Conservation (phyloP, 1,140 invertebrate species). For the Platorchestia sp. region DNA sequence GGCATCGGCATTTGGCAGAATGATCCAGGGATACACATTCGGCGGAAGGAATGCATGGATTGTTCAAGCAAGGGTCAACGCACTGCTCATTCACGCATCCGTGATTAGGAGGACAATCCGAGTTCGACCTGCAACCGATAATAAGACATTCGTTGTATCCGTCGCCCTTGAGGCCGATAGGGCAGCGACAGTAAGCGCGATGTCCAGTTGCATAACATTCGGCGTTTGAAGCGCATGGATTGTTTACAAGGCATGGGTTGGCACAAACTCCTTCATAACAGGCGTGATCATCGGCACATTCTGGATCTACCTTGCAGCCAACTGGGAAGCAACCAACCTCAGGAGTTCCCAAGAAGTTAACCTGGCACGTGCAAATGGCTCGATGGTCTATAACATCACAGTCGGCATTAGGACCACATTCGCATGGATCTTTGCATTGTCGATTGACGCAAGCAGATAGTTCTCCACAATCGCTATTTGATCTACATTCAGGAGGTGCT, state of each 20-base stretch:
- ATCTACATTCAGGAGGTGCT: constrained; percentile 80
- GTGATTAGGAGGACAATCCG: constrained; percentile 87
- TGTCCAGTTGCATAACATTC: constrained; percentile 85
- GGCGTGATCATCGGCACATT: constrained; percentile 82
- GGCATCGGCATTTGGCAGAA: constrained; percentile 85
- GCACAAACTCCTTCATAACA: constrained; percentile 88
- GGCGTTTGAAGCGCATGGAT: constrained; percentile 85
- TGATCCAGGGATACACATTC: constrained; percentile 87
- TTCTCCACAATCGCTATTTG: constrained; percentile 82
- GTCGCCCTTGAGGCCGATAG: constrained; percentile 85
- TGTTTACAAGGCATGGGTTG: constrained; percentile 83
- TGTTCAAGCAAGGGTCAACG: constrained; percentile 85
- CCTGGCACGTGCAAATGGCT: constrained; percentile 86
- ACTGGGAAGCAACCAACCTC: constrained; percentile 82
- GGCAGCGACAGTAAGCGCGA: constrained; percentile 83
- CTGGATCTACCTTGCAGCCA: constrained; percentile 83
- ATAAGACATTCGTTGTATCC: constrained; percentile 81
- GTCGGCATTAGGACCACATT: constrained; percentile 86
- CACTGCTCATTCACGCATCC: constrained; percentile 89
- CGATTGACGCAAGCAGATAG: constrained; percentile 87
- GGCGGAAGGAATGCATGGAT: constrained; percentile 82
- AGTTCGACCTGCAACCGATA: constrained; percentile 89
- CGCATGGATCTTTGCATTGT: constrained; percentile 87
- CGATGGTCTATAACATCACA: constrained; percentile 87
- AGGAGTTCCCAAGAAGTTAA: constrained; percentile 88